Conservation (phyloP, 2,797 vertebrate species). For the Acanthornis magna region DNA sequence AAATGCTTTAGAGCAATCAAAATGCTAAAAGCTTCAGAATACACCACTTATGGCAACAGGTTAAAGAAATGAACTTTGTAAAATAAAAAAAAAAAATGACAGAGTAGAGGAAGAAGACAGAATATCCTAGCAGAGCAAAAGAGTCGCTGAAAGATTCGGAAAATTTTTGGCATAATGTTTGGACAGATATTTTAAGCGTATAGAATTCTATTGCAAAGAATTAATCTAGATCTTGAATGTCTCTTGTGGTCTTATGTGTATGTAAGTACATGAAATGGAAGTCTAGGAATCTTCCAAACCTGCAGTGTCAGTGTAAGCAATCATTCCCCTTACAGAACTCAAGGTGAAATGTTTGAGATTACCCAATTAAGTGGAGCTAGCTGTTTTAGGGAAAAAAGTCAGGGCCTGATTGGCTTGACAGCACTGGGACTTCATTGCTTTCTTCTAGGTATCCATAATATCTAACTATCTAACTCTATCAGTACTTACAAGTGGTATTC, state of each 20-base stretch:
- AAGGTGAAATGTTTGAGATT: not conserved
- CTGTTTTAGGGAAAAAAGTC: not conserved
- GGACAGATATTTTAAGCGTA: not conserved
- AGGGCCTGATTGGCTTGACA: not conserved
- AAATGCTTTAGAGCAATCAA: not conserved
- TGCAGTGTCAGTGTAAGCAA: not conserved
- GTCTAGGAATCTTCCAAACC: not conserved
- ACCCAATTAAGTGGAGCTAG: not conserved
- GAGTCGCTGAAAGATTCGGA: not conserved
- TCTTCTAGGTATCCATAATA: not conserved
- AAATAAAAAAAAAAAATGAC: not conserved
- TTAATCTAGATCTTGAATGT: not conserved
- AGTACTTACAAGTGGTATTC: not conserved
- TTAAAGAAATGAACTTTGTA: not conserved
- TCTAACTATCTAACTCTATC: not conserved
- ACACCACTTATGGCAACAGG: not conserved
- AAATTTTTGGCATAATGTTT: not conserved
- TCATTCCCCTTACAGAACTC: not conserved
- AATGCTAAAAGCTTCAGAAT: not conserved
- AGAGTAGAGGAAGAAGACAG: not conserved
- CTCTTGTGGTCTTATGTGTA: not conserved
- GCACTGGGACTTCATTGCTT: not conserved
- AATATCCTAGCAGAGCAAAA: not conserved
- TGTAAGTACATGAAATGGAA: not conserved
- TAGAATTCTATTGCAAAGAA: not conserved